Evolutionary conservation across 2,888 invertebrate species (phyloP).

Genomic region (Erebia palarica): DNA sequence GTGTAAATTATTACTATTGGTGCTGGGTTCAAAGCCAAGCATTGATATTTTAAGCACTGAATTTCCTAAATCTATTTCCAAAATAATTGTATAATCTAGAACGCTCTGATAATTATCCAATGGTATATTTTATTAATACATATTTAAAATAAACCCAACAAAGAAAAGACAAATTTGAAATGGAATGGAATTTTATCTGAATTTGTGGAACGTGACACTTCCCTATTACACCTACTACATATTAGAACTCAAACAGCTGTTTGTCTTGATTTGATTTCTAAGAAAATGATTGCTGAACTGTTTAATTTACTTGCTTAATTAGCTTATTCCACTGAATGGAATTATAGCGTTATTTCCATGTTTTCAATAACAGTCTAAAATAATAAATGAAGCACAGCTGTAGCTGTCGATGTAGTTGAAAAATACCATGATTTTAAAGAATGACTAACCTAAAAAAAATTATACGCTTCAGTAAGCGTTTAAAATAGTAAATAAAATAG

Average conservation of each 20-base stretch:
- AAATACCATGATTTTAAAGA: conserved; percentile 1
- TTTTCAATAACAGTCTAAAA: neutral
- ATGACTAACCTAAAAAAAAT: conserved; percentile 13
- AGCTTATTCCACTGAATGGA: neutral
- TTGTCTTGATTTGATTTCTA: neutral
- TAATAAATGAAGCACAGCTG: neutral
- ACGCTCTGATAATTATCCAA: neutral
- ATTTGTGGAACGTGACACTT: neutral
- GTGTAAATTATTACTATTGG: neutral
- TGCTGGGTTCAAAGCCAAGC: neutral
- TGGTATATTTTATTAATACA: neutral
- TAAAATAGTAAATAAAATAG: neutral
- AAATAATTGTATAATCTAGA: neutral
- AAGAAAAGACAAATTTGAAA: neutral
- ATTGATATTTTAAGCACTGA: neutral
- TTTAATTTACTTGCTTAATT: neutral
- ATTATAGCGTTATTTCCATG: neutral
- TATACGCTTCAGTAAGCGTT: neutral
- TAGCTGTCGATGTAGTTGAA: neutral
- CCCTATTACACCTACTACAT: neutral
- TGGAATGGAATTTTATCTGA: neutral
- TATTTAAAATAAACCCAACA: neutral
- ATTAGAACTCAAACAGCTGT: conserved; percentile 31
- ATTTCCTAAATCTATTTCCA: neutral
- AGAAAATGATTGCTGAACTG: neutral